These are phyloP conservation scores for Columba guinea DNA, from an alignment of 2,797 vertebrate genomes.

Conservation along the genomic window DNA sequence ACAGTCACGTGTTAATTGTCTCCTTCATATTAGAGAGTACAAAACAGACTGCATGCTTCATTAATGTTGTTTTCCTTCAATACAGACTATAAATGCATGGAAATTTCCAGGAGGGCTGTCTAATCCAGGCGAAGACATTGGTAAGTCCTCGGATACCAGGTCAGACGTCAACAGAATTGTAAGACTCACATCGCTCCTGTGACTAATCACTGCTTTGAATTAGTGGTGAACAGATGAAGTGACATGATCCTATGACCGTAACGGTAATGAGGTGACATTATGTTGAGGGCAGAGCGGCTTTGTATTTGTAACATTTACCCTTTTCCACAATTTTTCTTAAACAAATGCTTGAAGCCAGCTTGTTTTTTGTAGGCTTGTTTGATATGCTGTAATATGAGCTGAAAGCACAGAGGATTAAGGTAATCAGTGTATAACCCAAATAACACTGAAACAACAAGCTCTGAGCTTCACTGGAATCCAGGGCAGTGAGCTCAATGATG, in stretches of 20 bases:
- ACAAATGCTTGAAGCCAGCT: not conserved
- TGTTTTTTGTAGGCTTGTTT: not conserved
- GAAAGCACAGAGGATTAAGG: not conserved
- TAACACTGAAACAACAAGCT: not conserved
- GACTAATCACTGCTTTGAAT: not conserved
- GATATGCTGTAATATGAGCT: not conserved
- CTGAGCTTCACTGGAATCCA: not conserved
- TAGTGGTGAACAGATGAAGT: not conserved
- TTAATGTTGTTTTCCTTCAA: conserved; percentile 24
- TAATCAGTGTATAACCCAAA: not conserved
- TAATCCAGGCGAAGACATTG: conserved; percentile 92
- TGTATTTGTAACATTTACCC: not conserved
- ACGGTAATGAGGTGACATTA: not conserved
- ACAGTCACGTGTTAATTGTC: not conserved
- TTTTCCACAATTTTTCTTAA: not conserved
- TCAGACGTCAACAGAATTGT: not conserved
- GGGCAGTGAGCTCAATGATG: not conserved
- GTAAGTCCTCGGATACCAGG: conserved; percentile 76
- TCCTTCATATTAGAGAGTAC: not conserved
- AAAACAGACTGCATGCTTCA: not conserved
- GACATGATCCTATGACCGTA: not conserved
- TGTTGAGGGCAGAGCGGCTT: not conserved
- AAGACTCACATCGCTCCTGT: not conserved
- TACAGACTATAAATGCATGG: conserved; percentile 88
- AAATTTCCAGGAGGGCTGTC: conserved; percentile 96